Evolutionary conservation across 2,113 vertebrate species (phyloP).

Genomic region (Hippocampus mohnikei): DNA sequence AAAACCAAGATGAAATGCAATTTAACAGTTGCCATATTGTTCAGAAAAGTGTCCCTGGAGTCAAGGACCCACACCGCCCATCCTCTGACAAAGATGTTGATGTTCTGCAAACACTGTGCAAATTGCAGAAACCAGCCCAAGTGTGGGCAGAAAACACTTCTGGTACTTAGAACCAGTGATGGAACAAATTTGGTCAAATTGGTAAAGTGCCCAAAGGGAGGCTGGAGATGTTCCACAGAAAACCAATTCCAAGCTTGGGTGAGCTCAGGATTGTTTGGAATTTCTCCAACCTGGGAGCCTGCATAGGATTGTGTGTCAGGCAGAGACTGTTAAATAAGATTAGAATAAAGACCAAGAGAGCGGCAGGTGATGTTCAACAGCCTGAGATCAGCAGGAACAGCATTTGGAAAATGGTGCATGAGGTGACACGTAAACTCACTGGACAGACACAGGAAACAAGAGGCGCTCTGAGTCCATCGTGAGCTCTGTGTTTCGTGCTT

Average conservation of each 20-base stretch:
- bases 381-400: slow-evolving; percentile 48
- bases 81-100: slow-evolving; percentile 72
- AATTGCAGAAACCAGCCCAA: slow-evolving; percentile 73
- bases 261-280: slow-evolving; percentile 84
- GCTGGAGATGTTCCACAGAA: slow-evolving; percentile 81
- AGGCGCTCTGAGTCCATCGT: slow-evolving; percentile 54
- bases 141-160: slow-evolving; percentile 76
- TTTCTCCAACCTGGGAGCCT: slow-evolving; percentile 77
- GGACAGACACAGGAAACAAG: slow-evolving; percentile 50
- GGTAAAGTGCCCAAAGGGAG: slow-evolving; percentile 83
- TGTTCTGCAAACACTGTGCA: slow-evolving; percentile 77
- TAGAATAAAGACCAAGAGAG: slow-evolving; percentile 75
- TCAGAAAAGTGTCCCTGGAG: slow-evolving; percentile 18
- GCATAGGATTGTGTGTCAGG: slow-evolving; percentile 75
- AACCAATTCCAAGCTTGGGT: slow-evolving; percentile 85
- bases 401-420: slow-evolving; percentile 46
- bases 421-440: slow-evolving; percentile 51
- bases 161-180: slow-evolving; percentile 79
- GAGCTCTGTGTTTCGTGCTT: slow-evolving; percentile 64
- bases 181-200: slow-evolving; percentile 86
- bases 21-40: slow-evolving; percentile 22
- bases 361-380: slow-evolving; percentile 57
- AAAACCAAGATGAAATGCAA: slow-evolving; percentile 11
- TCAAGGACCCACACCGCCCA: slow-evolving; percentile 25
- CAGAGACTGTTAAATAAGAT: slow-evolving; percentile 84